Base-by-base conservation (phyloP, 2,888 invertebrate species). In the Drosophila buzzatii region DNA sequence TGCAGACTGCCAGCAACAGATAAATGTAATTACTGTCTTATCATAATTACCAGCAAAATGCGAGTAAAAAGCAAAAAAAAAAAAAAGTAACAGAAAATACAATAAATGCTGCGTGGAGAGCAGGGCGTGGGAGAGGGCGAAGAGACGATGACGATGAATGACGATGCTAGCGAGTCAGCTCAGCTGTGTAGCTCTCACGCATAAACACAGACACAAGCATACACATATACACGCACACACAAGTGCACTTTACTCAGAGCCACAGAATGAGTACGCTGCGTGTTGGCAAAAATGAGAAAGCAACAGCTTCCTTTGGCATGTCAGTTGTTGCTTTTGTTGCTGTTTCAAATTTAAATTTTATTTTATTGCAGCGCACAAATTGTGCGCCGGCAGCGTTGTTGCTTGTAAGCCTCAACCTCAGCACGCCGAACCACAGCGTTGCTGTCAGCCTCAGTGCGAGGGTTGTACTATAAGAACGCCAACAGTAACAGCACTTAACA, bases 1-100 rank as follows among this genome's bases (percentile, higher is more conserved):
- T 61, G 45, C 63, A 57, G 63, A 53, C 75, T 90, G 89, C 60
- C 67, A 82, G 76, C 74, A 73, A 79, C 90, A 86, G 90, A 90
- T 86, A 86, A 86, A 87, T 79, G 90, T 89, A 86, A 86, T 86
- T 86, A 90, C 85, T 71, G 85, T 79, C 90, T 84, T 86, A 90
- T 90, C 90, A 90, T 86, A 86, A 90, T 85, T 87, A 84, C 73
- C 85, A 89, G 73, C 51, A 10, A 73, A 73, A 65, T 63, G 70
- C 70, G 82, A 62, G 65, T 27, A 67, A 70, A 53, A 45, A 37
- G 55, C 33, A 42, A 20, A 53, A 44, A 53, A 39, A 52, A 23
- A 23, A 23, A 23, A 64, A 57, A 18, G 37, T 39, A 44, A 61
- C 42, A 71, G 47, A 59, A 64, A 70, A 69, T 71, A 72, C 12